A percentile compares a stretch with the other conserved stretches of the same genome.
phyloP scores from a whole-genome alignment of 1,140 invertebrate species.

The Oscheius sp. region DNA sequence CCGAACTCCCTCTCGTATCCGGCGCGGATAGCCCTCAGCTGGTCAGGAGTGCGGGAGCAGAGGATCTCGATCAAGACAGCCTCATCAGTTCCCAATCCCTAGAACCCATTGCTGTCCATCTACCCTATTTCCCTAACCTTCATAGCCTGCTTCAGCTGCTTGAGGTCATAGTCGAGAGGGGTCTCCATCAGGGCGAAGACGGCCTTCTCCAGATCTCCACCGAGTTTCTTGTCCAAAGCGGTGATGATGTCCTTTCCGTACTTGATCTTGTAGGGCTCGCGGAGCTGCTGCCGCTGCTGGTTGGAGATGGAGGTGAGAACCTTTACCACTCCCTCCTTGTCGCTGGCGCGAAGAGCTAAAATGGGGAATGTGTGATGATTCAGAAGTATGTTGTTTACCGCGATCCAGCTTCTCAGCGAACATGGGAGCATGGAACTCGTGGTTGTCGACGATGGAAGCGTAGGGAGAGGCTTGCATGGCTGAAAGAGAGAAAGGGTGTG shows the following conservation, averaged over 20 bases:
- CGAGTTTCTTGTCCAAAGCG: constrained; percentile 38
- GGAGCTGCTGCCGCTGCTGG: constrained; percentile 32
- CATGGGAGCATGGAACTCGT: constrained; percentile 22
- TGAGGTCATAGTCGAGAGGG: constrained; percentile 37
- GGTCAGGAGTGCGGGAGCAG: constrained; percentile 62
- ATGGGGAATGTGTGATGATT: background rate
- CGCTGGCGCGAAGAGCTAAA: constrained; percentile 62
- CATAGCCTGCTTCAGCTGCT: constrained; percentile 38
- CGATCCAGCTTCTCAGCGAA: constrained; percentile 38
- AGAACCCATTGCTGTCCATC: background rate
- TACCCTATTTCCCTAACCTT: constrained; percentile 54
- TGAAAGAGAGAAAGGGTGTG: background rate
- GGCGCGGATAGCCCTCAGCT: constrained; percentile 61
- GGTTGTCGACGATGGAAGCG: constrained; percentile 26
- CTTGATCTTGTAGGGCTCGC: constrained; percentile 37
- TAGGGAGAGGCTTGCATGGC: constrained; percentile 27
- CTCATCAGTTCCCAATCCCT: constrained; percentile 65
- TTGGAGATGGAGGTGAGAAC: constrained; percentile 35
- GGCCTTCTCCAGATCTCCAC: constrained; percentile 29
- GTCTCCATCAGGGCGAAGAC: constrained; percentile 39
- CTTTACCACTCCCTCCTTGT: constrained; percentile 27
- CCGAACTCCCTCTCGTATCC: constrained; percentile 39
- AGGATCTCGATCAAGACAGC: constrained; percentile 63
- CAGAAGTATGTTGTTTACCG: background rate
- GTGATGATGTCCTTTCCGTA: constrained; percentile 39